Percentiles rank a stretch among this genome's conserved stretches.
phyloP scores from a whole-genome alignment of 1,140 invertebrate genomes.

The Chrysoperla carnea region DNA sequence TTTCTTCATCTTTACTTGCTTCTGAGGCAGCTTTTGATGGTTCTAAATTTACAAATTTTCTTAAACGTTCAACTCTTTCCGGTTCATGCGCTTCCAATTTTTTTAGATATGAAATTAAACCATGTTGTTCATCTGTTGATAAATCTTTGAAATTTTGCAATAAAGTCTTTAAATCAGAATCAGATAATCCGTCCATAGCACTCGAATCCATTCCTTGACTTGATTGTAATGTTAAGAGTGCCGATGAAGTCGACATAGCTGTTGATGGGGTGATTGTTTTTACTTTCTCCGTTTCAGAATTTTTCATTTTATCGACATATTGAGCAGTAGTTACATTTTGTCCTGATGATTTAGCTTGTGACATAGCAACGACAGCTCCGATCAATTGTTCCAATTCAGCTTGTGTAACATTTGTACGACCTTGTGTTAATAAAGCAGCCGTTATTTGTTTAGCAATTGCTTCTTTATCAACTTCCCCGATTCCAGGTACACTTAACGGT shows the following conservation, averaged over 20 bases:
- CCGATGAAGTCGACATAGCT: background rate
- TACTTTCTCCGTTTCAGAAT: background rate
- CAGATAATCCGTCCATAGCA: slow-evolving; percentile 51
- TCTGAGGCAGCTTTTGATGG: slow-evolving; percentile 3
- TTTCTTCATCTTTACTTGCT: background rate
- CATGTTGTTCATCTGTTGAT: slow-evolving; percentile 56
- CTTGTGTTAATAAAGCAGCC: slow-evolving; percentile 51
- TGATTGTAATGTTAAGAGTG: background rate
- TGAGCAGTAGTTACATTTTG: slow-evolving; percentile 2
- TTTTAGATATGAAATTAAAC: slow-evolving; percentile 57
- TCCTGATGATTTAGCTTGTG: background rate
- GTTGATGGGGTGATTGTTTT: background rate
- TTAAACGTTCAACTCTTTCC: slow-evolving; percentile 45
- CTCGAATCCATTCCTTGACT: slow-evolving; percentile 1
- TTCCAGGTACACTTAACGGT: slow-evolving; percentile 33
- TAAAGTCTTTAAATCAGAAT: slow-evolving; percentile 52
- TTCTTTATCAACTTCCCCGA: slow-evolving; percentile 47
- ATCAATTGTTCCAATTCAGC: slow-evolving; percentile 58
- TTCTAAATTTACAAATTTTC: slow-evolving; percentile 42
- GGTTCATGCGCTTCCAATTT: slow-evolving; percentile 55
- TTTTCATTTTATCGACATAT: background rate
- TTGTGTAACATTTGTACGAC: slow-evolving; percentile 55
- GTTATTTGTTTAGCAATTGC: slow-evolving; percentile 62
- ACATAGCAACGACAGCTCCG: slow-evolving; percentile 49
- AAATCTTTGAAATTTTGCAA: slow-evolving; percentile 64